Conservation (phyloP, 1,140 invertebrate species). For the Anoplophora glabripennis region DNA sequence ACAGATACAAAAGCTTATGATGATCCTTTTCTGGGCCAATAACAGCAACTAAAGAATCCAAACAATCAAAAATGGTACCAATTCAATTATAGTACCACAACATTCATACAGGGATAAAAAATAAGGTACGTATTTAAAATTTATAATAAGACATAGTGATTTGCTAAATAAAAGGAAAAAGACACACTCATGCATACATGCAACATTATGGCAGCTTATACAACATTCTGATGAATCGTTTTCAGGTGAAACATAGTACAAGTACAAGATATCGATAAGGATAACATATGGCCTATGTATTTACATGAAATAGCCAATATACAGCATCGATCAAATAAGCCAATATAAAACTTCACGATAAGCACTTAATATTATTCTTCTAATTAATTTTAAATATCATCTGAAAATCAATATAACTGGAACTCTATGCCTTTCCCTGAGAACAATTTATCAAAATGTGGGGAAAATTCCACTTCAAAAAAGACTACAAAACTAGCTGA, state of each 20-base stretch:
- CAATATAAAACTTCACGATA: too few relatives aligned
- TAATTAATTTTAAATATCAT: too few relatives aligned
- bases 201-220: neutral
- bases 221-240: constrained; percentile 3
- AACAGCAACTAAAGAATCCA: constrained; percentile 46
- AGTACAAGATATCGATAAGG: too few relatives aligned
- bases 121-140: constrained; percentile 1
- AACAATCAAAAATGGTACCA: constrained; percentile 8
- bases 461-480: too few relatives aligned
- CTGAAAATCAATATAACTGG: too few relatives aligned
- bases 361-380: too few relatives aligned
- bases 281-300: too few relatives aligned
- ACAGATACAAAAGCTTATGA: constrained; percentile 58
- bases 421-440: too few relatives aligned
- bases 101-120: constrained; percentile 8
- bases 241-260: neutral
- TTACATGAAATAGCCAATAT: too few relatives aligned
- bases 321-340: too few relatives aligned
- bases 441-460: too few relatives aligned
- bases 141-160: neutral
- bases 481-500: neutral
- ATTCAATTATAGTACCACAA: constrained; percentile 3
- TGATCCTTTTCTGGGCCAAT: constrained; percentile 52
- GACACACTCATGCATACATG: constrained; percentile 5
- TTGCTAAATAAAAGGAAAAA: neutral